Base-by-base conservation (phyloP, 1,140 invertebrate species). In the Aphelinus certus region DNA sequence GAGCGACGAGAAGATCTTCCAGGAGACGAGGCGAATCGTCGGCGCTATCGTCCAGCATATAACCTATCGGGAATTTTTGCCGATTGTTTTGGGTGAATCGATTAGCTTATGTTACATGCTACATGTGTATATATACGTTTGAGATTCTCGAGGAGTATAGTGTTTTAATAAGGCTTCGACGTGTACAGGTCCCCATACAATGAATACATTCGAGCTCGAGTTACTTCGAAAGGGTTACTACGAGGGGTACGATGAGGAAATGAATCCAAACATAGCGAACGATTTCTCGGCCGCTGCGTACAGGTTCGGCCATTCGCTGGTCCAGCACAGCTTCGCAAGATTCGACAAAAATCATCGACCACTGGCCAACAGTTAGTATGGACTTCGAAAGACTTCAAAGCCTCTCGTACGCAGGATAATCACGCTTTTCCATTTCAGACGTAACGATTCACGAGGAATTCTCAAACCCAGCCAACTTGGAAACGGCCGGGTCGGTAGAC, bases 261-360 rank as follows among this genome's bases (percentile, higher is more conserved):
- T 96, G 42, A 95, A 98, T 88, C 93, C 98, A 0, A 92, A 92
- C 10, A 92, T 98, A 9, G 92, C 94, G 10, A 99, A 98, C 85
- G 93, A 94, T 63, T 99, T 99, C 88, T 93, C 96, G 0, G 92
- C 96, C 0, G 97, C 97, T 1, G 98, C 96, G n/a, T 97, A 95
- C 86, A 90, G 96, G 42, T 98, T 99, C 86, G 98, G 98, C 0
- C 98, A 99, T 85, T 97, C 96, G 46, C 83, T 99, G 43, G 94
- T 99, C 1, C 94, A 97, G 79, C 93, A 93, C 0, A 92, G 90
- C 46, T 93, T 93, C 79, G 83, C 92, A 26, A 87, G 93, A 68
- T 92, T 89, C 79, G 91, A 94, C 78, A 89, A 87, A 4, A 85
- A 91, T 75, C 93, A 94, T 82, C 85, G 88, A 60, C 89, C 91